Evolutionary conservation across 2,113 vertebrate genomes (phyloP).

Genomic region (Balaeniceps rex): DNA sequence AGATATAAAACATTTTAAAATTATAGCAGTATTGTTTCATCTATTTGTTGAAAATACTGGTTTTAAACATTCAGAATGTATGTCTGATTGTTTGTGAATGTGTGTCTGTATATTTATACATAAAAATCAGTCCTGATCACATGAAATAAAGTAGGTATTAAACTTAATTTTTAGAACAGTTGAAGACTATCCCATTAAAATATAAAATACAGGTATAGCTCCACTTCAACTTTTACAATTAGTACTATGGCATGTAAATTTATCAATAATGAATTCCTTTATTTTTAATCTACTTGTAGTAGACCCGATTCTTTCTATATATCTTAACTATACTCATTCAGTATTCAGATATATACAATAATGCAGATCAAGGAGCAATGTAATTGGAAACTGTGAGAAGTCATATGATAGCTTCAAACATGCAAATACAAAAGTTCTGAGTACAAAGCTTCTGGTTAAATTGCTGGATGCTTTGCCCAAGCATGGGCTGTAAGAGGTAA

Average conservation of each 20-base stretch:
- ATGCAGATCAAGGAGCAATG: not conserved
- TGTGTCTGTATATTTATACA: not conserved
- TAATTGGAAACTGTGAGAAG: not conserved
- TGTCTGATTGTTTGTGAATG: not conserved
- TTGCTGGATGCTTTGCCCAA: not conserved
- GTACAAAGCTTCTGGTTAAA: not conserved
- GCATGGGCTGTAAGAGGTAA: not conserved
- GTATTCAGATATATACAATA: not conserved
- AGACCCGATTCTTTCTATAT: not conserved
- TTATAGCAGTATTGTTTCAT: not conserved
- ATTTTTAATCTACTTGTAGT: not conserved
- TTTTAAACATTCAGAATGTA: not conserved
- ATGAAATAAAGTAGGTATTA: not conserved
- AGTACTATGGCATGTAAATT: not conserved
- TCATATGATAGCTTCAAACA: not conserved
- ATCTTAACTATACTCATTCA: not conserved
- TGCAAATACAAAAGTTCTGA: not conserved
- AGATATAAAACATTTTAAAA: not conserved
- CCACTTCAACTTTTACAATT: not conserved
- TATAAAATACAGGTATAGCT: not conserved
- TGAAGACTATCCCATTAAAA: not conserved
- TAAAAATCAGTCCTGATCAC: not conserved
- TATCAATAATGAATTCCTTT: not conserved
- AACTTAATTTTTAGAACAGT: not conserved
- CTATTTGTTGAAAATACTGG: not conserved